Base-by-base conservation (phyloP, 1,140 invertebrate genomes). In the Leptinotarsa texana region DNA sequence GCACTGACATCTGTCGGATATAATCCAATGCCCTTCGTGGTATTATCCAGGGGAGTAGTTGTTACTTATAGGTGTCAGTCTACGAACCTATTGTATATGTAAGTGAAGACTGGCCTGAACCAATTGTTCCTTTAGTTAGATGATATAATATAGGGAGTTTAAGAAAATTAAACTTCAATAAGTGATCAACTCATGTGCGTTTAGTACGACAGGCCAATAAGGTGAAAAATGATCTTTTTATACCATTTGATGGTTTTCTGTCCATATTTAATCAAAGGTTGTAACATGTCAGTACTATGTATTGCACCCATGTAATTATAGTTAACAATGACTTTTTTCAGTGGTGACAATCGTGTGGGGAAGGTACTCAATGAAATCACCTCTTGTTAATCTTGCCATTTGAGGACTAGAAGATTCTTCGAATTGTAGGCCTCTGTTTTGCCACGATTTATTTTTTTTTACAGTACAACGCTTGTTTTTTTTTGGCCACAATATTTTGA, bases 241-340 rank as follows among this genome's bases (percentile, higher is more conserved):
- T 84, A 83, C 79, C 81, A 82, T 69, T 78, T 81, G 18, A 80
- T 76, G 5, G 73, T 80, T 74, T 81, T 82, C 51, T 80, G 57
- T n/a, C 74, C 76, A 24, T 47, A 82, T 47, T 81, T 72, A 21
- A 78, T 72, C 3, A 75, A 68, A n/a, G 78, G 81, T 4, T 82
- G 69, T 11, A 84, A 72, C 80, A 81, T 84, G 66, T 85, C 84
- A 17, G 77, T 80, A 67, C 78, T 74, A 76, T 86, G 80, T 49
- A 85, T 78, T n/a, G 75, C 77, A 48, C 80, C 84, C 83, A 86
- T 85, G 69, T 80, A 75, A 51, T 69, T 85, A 67, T 85, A 85
- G 57, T 84, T 79, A 13, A 78, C 62, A 48, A 83, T 63, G 51
- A 72, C 74, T n/a, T 65, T 69, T 70, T 33, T 33, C 70, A 17